Evolutionary conservation across 2,888 invertebrate genomes (phyloP), one percentile per base, ranked within the genome.

Genomic region (Lasioglossum morio): DNA sequence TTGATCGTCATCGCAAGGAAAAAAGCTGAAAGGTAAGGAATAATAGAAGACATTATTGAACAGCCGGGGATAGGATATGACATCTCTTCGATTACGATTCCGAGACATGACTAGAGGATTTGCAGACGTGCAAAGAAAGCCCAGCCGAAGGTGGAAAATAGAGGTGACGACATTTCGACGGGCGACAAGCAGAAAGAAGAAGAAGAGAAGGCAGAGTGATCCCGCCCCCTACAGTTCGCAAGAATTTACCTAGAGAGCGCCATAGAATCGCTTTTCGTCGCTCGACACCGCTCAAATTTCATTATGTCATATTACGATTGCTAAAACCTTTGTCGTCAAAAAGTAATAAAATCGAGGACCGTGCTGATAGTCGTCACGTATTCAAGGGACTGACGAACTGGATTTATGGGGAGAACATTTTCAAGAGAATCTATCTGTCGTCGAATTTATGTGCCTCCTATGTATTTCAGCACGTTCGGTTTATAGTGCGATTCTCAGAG

Each of bases 221-320:
- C 81, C 74, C 60, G 63, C 57, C 57, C 69, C 70, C 40, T 70
- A n/a, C 78, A 60, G n/a, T 79, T 57, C 60, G 70, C 72, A 79
- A 82, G 85, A 83, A 85, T 79, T 73, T 79, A 82, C 77, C 80
- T 82, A 40, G 81, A 60, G 57, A 78, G 14, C 60, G 37, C 19
- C 72, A 70, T 74, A 81, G 72, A 63, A 81, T 81, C 81, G 73
- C 74, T 85, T 83, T 83, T 77, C 77, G 81, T 37, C 79, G 48
- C 60, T 78, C 77, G 82, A 82, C 81, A 79, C 72, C 72, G 75
- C 83, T 88, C 72, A 81, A 85, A 87, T 85, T 88, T 88, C 88
- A 88, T 88, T 88, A 88, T 77, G 72, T 70, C 74, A 88, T 82
- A 87, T 88, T 84, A 88, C 85, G 85, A 85, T 84, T 79, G 80